Evolutionary conservation across 2,113 vertebrate genomes (phyloP), one percentile per base, ranked within the genome.

Genomic region (Oceanodroma tethys): DNA sequence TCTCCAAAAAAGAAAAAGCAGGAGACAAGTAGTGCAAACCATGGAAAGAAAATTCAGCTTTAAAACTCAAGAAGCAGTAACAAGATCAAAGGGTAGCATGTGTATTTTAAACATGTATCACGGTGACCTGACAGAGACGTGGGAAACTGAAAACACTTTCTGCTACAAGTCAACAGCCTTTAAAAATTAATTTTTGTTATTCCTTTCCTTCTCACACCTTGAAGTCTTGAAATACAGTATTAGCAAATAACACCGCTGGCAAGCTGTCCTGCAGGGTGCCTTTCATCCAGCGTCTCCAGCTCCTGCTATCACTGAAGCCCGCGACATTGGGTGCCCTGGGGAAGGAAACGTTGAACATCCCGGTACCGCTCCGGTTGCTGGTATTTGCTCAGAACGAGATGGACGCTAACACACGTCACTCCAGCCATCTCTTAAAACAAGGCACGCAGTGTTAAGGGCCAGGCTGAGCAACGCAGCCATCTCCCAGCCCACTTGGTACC

Each of bases 201-300:
- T 34, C 18, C 59, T 68, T 30, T 29, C 60, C 53, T 74, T 52
- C 73, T 72, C 18, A 8, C n/a, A 13, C 25, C 71, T 3, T 4
- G 27, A 45, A 26, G 58, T 7, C 34, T 7, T 17, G 59, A 17
- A 58, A 71, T 4, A 2, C 45, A n/a, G 16, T 0, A 4, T 1
- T 0, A 36, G n/a, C 13, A 32, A 29, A 5, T 0, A 14, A 4
- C 42, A 18, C 13, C 0, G 48, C 2, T 0, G 21, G n/a, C 15
- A 11, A 17, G 20, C 27, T 26, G 66, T 36, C 36, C 12, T 27
- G 47, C 53, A 21, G 50, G 48, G 40, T 11, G 13, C n/a, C 36
- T 25, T 17, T 7, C 21, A 10, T 15, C 53, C 91, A 20, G 59
- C 0, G 0, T 6, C 50, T 42, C 89, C 82, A 68, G 50, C 1